Base-by-base conservation (phyloP, 2,888 invertebrate genomes). In the Hartigia nigra region DNA sequence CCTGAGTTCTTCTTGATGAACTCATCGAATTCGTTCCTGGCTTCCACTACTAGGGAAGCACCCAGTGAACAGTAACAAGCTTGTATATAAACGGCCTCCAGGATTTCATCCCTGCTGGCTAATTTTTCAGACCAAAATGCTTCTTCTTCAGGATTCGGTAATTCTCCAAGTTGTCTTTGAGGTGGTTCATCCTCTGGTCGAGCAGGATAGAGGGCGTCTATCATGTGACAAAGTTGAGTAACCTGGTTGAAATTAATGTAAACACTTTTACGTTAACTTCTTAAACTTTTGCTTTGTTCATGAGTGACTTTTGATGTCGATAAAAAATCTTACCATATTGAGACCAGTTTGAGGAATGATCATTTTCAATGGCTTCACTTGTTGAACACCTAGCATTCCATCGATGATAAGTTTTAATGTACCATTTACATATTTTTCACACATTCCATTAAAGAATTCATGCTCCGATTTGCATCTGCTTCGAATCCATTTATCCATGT, bases 51-150 rank as follows among this genome's bases (percentile, higher is more conserved):
- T 9, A 98, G 92, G 1, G 95, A 92, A 0, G 97, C 97, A 0
- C 98, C 98, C 12, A 98, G 90, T 0, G 98, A 98, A 92, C 95
- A 96, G 91, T 97, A 97, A 85, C 97, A 92, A 1, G 96, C 94
- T 92, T 96, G 93, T 12, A 95, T 89, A 69, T 86, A 91, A 82
- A 90, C 83, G 0, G 91, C 90, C 79, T 91, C 91, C 37, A 91
- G 77, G 31, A 89, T 69, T 69, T 89, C 88, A 77, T 87, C 81
- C 76, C 82, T 85, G 5, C 76, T 77, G 0, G 31, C 32, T 11
- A 83, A 31, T 79, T 82, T 91, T 96, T 97, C 77, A 94, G 76
- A 93, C 77, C 96, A 95, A 88, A 96, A 96, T 14, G 96, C 92
- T 12, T 95, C 92, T 34, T 94, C 94, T 34, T 90, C 91, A 77